phyloP scores from a whole-genome alignment of 2,113 vertebrate genomes.

The Himantopus leucocephalus region DNA sequence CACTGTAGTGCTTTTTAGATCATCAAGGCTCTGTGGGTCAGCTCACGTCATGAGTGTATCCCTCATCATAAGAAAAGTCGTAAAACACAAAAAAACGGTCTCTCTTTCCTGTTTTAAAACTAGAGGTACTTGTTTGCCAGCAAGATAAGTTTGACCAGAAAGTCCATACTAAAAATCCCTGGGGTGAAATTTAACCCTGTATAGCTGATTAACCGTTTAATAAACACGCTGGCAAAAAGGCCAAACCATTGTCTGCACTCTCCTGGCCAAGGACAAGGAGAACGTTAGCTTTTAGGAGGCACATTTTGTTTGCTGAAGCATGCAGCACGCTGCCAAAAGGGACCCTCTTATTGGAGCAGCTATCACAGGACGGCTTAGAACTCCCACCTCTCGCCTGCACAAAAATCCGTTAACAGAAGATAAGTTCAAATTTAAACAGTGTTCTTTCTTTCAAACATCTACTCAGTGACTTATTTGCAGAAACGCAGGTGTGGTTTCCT shows the following conservation, averaged over 20 bases:
- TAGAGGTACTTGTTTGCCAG: background rate
- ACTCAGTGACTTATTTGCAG: background rate
- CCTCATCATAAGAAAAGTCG: background rate
- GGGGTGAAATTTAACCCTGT: constrained; percentile 57
- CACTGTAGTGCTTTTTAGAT: background rate
- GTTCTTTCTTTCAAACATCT: background rate
- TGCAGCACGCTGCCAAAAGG: background rate
- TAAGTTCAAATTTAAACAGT: background rate
- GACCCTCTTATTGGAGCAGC: background rate
- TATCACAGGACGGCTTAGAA: background rate
- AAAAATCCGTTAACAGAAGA: background rate
- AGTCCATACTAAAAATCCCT: constrained; percentile 24
- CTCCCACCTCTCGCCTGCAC: background rate
- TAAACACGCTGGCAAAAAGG: constrained; percentile 35
- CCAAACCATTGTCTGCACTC: constrained; percentile 40
- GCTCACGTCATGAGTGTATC: background rate
- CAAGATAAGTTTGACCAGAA: constrained; percentile 10
- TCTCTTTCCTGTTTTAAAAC: background rate
- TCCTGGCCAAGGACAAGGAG: constrained; percentile 39
- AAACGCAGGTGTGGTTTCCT: background rate
- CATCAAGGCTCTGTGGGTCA: background rate
- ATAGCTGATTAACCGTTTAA: constrained; percentile 60
- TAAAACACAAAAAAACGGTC: background rate
- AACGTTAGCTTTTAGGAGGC: constrained; percentile 18
- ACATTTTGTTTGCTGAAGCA: background rate